Base-by-base conservation (phyloP, 2,888 invertebrate species). In the Gryllus longicercus region DNA sequence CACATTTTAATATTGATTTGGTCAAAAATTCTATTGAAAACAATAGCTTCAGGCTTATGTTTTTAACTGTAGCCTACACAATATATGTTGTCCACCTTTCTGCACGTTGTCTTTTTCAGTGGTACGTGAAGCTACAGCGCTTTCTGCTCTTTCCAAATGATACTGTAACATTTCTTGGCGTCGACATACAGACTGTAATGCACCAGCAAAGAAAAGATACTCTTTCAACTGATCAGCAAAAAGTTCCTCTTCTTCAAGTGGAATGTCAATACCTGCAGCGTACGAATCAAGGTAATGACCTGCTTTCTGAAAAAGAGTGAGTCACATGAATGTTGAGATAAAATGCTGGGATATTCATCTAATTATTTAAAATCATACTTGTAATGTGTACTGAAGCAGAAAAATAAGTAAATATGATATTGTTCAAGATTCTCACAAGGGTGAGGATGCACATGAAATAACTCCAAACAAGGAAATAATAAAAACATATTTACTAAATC, bases 141-240 rank as follows among this genome's bases (percentile, higher is more conserved):
- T 93, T 83, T 93, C 92, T 2, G 93, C 92, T 82, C 91, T 90
- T 84, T 95, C 95, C 76, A 93, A 87, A 79, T 92, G 90, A 23
- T 93, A 88, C 86, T 95, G 94, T 82, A 94, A 84, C 51, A 92
- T 89, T 85, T 95, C 94, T 83, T 94, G 92, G 84, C 94, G 92
- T 84, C 89, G 90, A 84, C 94, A 94, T 50, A 95, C 91, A 82
- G 91, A 91, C 86, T 94, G 93, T 79, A 95, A 86, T 1, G 95
- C 92, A 50, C 91, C 91, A 1, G 94, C 93, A 85, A 92, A 95
- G 85, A 94, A 94, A 80, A 94, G 86, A 86, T 95, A 95, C 86
- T 95, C 95, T 85, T 95, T 95, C 79, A 95, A 87, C 86, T 95
- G 95, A 86, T 95, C 95, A 0, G 94, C 94, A 80, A 94, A 89